These are phyloP conservation scores for Erythrocercus mccallii DNA, from an alignment of 2,113 vertebrate genomes.

Conservation along the genomic window DNA sequence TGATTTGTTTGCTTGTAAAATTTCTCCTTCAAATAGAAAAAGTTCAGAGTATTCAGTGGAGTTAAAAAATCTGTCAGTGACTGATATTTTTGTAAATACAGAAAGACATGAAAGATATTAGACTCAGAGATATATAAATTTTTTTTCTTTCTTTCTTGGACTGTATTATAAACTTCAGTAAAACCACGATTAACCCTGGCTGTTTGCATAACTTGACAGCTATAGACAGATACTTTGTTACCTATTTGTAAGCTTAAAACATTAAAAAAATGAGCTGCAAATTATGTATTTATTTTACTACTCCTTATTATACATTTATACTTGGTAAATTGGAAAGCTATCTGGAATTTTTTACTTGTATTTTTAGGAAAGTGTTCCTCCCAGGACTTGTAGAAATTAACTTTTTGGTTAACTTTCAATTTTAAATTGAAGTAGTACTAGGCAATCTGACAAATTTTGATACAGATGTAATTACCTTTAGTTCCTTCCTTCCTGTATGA, in stretches of 20 bases:
- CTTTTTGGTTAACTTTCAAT: neutral
- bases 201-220: neutral
- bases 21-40: neutral
- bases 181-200: neutral
- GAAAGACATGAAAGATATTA: neutral
- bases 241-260: neutral
- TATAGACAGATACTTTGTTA: neutral
- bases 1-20: neutral
- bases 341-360: neutral
- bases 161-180: neutral
- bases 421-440: neutral
- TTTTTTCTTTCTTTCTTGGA: neutral
- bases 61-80: neutral
- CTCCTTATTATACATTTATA: neutral
- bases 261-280: neutral
- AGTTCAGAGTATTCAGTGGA: neutral
- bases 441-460: neutral
- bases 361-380: neutral
- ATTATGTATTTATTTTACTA: neutral
- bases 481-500: neutral
- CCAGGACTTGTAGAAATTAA: neutral
- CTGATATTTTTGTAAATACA: neutral
- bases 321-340: neutral
- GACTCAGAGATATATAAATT: neutral
- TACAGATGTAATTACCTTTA: neutral